phyloP scores from a whole-genome alignment of 2,888 invertebrate genomes.

The Athalia circularis region DNA sequence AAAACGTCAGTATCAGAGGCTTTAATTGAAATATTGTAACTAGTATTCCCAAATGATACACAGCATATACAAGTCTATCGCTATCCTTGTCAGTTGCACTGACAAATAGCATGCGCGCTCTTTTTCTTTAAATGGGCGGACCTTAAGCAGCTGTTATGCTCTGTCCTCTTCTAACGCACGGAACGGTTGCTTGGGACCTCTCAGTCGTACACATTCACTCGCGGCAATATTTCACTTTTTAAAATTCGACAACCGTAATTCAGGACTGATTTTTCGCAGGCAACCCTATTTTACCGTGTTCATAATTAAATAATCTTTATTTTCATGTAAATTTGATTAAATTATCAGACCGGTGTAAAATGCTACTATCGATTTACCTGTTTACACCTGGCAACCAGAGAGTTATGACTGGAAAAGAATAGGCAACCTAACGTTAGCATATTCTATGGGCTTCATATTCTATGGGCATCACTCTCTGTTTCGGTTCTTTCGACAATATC shows the following conservation, averaged over 20 bases:
- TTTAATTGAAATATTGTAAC: neutral
- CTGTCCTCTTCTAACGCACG: too few species aligned
- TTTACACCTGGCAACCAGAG: neutral
- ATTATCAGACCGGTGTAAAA: neutral
- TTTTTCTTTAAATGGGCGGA: too few species aligned
- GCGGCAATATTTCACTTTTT: too few species aligned
- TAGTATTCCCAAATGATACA: too few species aligned
- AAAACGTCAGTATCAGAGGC: conserved; percentile 7
- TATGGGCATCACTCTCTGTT: too few species aligned
- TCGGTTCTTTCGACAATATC: too few species aligned
- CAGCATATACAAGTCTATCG: too few species aligned
- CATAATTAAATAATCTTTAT: neutral
- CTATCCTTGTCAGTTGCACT: too few species aligned
- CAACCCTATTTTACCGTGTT: neutral
- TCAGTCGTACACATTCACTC: too few species aligned
- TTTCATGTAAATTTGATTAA: neutral
- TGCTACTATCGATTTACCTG: conserved; percentile 8
- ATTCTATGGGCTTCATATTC: neutral
- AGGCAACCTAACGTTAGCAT: neutral
- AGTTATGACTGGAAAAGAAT: neutral
- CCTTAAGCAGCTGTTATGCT: too few species aligned
- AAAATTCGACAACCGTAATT: neutral
- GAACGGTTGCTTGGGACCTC: too few species aligned
- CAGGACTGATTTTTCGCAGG: neutral
- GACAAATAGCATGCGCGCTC: too few species aligned